Evolutionary conservation across 2,797 vertebrate species (phyloP).

Genomic region (Salarias fasciatus): DNA sequence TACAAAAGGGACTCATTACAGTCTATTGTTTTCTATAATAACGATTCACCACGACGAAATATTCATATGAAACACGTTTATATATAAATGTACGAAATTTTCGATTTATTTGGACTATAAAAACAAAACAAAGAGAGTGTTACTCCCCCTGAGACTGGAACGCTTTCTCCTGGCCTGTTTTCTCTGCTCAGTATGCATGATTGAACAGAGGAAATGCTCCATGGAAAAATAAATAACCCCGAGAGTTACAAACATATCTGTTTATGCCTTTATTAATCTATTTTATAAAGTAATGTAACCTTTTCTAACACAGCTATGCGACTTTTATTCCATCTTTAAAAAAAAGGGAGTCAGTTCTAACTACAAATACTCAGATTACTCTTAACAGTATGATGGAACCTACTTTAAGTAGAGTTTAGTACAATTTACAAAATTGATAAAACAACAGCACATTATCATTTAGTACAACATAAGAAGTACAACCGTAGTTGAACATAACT

Average conservation of each 20-base stretch:
- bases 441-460: too few relatives aligned
- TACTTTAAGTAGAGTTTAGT: too few relatives aligned
- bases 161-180: conserved; percentile 44
- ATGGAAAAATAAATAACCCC: conserved; percentile 42
- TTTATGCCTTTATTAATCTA: background rate
- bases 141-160: conserved; percentile 30
- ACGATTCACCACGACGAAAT: accelerated
- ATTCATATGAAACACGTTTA: accelerated
- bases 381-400: too few relatives aligned
- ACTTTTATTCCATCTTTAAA: too few relatives aligned
- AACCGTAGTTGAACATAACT: too few relatives aligned
- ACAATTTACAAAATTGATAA: too few relatives aligned
- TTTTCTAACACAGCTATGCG: background rate
- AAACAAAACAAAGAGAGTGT: background rate
- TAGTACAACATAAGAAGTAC: too few relatives aligned
- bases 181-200: conserved; percentile 65
- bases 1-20: background rate
- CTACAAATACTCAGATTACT: too few relatives aligned
- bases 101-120: background rate
- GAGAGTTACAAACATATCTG: background rate
- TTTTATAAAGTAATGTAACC: background rate
- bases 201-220: conserved; percentile 75
- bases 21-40: background rate
- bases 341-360: too few relatives aligned
- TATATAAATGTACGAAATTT: accelerated